Percentiles rank a stretch among this genome's conserved stretches.
phyloP scores from a whole-genome alignment of 2,113 vertebrate genomes.

The Dermatemys mawii region DNA sequence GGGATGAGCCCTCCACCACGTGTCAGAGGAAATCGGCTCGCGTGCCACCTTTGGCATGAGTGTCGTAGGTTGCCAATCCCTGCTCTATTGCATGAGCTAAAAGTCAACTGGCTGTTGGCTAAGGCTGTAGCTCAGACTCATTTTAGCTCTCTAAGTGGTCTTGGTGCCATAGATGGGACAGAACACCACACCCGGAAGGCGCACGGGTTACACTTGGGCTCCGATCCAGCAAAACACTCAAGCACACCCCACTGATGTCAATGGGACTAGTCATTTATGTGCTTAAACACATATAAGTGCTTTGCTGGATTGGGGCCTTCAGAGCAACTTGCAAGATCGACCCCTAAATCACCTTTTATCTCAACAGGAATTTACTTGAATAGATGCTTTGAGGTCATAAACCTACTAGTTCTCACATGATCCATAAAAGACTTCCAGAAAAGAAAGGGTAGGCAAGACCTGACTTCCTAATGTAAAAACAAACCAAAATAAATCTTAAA shows the following conservation, averaged over 20 bases:
- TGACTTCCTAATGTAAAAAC: neutral
- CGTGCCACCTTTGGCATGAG: too few species aligned
- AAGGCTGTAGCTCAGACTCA: too few species aligned
- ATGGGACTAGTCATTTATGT: neutral
- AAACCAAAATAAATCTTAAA: slow-evolving; percentile 18
- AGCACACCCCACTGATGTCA: neutral
- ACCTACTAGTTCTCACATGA: neutral
- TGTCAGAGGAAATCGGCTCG: too few species aligned
- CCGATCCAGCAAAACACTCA: neutral
- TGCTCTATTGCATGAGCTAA: too few species aligned
- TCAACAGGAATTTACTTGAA: neutral
- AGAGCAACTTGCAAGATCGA: neutral
- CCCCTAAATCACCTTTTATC: neutral
- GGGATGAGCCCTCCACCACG: too few species aligned
- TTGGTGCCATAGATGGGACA: too few species aligned
- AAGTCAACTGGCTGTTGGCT: too few species aligned
- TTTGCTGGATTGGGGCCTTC: neutral
- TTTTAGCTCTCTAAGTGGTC: too few species aligned
- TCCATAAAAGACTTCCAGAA: neutral
- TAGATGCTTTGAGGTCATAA: neutral
- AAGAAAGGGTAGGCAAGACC: neutral
- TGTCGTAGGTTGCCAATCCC: too few species aligned
- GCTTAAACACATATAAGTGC: neutral
- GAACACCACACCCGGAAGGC: too few species aligned
- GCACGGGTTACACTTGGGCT: neutral